Conservation (phyloP, 2,797 vertebrate species). For the Urophycis tenuis region DNA sequence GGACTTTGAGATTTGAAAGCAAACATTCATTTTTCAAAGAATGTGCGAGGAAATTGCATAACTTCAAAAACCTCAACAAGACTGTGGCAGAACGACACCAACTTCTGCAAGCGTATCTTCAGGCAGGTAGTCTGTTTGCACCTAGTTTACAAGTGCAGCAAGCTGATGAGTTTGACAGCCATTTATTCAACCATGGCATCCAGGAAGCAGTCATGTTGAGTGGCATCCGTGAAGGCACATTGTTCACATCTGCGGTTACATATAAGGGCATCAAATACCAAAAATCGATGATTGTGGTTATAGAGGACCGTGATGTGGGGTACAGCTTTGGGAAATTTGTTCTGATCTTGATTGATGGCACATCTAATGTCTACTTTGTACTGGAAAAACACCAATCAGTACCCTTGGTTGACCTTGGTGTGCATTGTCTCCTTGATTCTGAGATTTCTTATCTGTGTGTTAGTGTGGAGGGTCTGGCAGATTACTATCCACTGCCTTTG, state of each 20-base stretch:
- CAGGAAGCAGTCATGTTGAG: not conserved
- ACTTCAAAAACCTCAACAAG: conserved; percentile 26
- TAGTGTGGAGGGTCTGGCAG: conserved; percentile 2
- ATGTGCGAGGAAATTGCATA: conserved; percentile 26
- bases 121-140: conserved; percentile 8
- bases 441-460: conserved; percentile 7
- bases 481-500: conserved; percentile 13
- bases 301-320: conserved; percentile 12
- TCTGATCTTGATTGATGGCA: conserved; percentile 11
- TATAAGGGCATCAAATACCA: conserved; percentile 14
- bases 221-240: not conserved
- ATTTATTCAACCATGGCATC: not conserved
- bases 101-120: conserved; percentile 21
- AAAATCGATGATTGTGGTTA: conserved; percentile 13
- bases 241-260: conserved; percentile 12
- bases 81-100: conserved; percentile 26
- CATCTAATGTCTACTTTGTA: conserved; percentile 3
- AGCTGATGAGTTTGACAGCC: not conserved
- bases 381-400: conserved; percentile 5
- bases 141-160: not conserved
- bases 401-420: not conserved
- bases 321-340: conserved; percentile 14
- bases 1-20: conserved; percentile 32
- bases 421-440: not conserved
- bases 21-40: conserved; percentile 34